Evolutionary conservation across 2,797 vertebrate genomes (phyloP).

Genomic region (Coregonus ussuriensis): DNA sequence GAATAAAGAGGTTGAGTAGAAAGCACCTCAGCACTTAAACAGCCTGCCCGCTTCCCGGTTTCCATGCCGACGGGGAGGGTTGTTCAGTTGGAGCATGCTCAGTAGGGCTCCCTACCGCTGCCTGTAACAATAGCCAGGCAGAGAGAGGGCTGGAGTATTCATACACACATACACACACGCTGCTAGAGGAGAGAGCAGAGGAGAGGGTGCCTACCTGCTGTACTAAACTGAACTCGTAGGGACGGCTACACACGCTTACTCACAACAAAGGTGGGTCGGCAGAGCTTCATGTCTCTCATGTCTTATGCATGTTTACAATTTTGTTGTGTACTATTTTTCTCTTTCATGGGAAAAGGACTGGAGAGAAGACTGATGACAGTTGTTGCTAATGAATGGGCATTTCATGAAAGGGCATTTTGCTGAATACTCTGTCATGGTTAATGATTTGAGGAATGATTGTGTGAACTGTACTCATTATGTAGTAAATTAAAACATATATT

Average conservation of each 20-base stretch:
- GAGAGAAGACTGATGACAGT: constrained; percentile 9
- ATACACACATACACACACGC: constrained; percentile 38
- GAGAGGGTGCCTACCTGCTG: constrained; percentile 47
- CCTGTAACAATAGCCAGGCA: constrained; percentile 75
- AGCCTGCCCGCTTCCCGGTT: constrained; percentile 67
- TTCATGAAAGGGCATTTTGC: not conserved
- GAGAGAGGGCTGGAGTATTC: constrained; percentile 56
- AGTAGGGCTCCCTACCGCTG: constrained; percentile 60
- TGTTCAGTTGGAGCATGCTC: constrained; percentile 78
- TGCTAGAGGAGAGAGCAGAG: constrained; percentile 51
- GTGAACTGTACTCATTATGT: not conserved
- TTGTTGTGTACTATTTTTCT: constrained; percentile 4
- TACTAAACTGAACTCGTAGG: constrained; percentile 36
- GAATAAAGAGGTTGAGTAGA: constrained; percentile 6
- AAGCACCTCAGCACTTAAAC: constrained; percentile 33
- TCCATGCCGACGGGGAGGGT: constrained; percentile 73
- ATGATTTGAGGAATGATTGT: not conserved
- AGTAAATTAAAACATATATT: not conserved
- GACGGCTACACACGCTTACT: constrained; percentile 19
- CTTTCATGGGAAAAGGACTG: constrained; percentile 4
- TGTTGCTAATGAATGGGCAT: not conserved
- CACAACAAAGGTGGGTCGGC: constrained; percentile 49
- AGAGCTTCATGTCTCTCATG: not conserved
- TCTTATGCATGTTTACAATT: constrained; percentile 14
- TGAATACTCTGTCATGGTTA: not conserved